Percentiles rank a stretch among this genome's conserved stretches.
Conservation (phyloP, 2,797 vertebrate genomes). For the Heliangelus exortis region DNA sequence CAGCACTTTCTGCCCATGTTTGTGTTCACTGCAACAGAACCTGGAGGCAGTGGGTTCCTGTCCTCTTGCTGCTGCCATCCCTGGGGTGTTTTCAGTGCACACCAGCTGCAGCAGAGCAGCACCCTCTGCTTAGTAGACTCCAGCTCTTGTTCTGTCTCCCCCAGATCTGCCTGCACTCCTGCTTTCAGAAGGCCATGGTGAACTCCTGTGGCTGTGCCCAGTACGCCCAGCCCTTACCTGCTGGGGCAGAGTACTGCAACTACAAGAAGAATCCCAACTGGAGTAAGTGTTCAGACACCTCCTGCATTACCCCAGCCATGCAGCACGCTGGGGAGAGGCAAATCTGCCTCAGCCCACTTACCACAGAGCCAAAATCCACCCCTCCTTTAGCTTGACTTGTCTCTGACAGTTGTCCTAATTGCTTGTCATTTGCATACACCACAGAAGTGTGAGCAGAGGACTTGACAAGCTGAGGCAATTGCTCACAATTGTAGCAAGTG, state of each 20-base stretch:
- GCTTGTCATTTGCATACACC: not conserved
- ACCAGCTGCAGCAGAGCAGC: not conserved
- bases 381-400: not conserved
- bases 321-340: not conserved
- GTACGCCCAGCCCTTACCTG: conserved; percentile 77
- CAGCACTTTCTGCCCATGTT: not conserved
- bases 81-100: not conserved
- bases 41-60: not conserved
- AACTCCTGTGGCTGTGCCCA: conserved; percentile 81
- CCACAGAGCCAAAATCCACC: not conserved
- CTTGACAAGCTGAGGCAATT: not conserved
- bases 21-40: not conserved
- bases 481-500: not conserved
- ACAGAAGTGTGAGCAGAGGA: not conserved
- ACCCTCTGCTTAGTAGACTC: not conserved
- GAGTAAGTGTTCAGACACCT: conserved; percentile 75
- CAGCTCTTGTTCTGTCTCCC: not conserved
- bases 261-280: conserved; percentile 81
- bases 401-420: not conserved
- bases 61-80: not conserved
- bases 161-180: conserved; percentile 84
- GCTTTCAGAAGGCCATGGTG: conserved; percentile 83
- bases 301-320: not conserved
- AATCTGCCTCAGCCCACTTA: not conserved
- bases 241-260: conserved; percentile 78